Percentiles rank a stretch among this genome's conserved stretches.
Evolutionary conservation across 2,113 vertebrate species (phyloP).

Genomic region (Terrapene triunguis): DNA sequence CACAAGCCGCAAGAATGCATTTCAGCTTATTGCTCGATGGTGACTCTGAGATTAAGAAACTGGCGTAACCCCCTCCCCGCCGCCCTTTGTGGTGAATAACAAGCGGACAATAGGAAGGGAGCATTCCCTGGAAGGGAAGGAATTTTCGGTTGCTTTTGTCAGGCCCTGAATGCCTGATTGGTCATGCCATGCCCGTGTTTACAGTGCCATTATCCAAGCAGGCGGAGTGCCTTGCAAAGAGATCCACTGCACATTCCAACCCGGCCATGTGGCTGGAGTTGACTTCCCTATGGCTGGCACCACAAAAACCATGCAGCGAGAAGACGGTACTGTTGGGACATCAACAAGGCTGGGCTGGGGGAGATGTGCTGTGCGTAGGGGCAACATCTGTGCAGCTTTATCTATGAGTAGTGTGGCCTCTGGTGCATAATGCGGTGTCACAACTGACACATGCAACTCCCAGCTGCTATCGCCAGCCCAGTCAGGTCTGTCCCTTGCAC

Average conservation of each 20-base stretch:
- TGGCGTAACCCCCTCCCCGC: background rate
- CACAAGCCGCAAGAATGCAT: slow-evolving; percentile 57
- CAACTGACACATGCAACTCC: background rate
- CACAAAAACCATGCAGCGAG: background rate
- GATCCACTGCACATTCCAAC: background rate
- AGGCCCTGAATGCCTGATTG: accelerated
- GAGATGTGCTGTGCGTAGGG: background rate
- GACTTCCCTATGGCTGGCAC: background rate
- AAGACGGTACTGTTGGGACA: background rate
- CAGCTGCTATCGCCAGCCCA: background rate
- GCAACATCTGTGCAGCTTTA: background rate
- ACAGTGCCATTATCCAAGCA: background rate
- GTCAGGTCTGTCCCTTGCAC: accelerated
- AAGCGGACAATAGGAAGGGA: slow-evolving; percentile 14
- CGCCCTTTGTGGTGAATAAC: background rate
- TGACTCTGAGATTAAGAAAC: slow-evolving; percentile 25
- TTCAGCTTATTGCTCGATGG: background rate
- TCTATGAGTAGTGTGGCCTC: background rate
- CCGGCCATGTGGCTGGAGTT: background rate
- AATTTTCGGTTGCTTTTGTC: background rate
- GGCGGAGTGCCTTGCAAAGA: background rate
- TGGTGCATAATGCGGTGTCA: background rate
- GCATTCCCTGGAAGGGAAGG: background rate
- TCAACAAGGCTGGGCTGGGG: background rate
- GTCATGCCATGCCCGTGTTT: background rate